Evolutionary conservation across 2,113 vertebrate genomes (phyloP).

Genomic region (Dicrurus megarhynchus): DNA sequence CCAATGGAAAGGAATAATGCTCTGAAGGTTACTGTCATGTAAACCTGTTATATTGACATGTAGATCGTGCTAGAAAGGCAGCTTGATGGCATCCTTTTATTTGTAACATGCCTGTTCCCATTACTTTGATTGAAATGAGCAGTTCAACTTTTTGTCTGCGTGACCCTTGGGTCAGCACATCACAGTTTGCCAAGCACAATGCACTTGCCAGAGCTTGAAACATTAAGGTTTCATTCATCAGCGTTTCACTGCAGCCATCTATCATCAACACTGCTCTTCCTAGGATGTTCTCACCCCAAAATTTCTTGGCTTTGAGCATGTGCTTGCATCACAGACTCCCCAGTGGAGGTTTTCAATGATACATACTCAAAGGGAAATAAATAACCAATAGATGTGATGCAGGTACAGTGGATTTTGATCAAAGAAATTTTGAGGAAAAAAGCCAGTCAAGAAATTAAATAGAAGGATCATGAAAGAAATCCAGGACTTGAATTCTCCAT

Average conservation of each 20-base stretch:
- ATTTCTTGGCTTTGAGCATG: neutral
- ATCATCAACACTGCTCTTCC: neutral
- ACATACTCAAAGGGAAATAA: neutral
- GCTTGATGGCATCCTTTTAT: neutral
- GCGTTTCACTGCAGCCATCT: neutral
- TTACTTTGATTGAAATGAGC: conserved; percentile 8
- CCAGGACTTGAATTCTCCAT: neutral
- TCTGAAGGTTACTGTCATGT: neutral
- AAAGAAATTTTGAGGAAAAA: neutral
- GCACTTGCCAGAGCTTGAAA: neutral
- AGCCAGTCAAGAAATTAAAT: neutral
- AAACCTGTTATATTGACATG: neutral
- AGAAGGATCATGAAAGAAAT: neutral
- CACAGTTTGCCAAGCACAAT: neutral
- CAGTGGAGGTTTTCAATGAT: neutral
- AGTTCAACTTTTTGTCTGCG: neutral
- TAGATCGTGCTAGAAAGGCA: neutral
- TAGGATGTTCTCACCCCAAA: neutral
- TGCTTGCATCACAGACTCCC: neutral
- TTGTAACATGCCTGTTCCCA: neutral
- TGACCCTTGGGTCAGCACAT: neutral
- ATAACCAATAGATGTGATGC: neutral
- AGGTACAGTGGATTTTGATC: neutral
- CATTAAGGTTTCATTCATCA: neutral
- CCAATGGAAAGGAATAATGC: neutral